phyloP scores from a whole-genome alignment of 2,797 vertebrate genomes.

The Strix occidentalis region DNA sequence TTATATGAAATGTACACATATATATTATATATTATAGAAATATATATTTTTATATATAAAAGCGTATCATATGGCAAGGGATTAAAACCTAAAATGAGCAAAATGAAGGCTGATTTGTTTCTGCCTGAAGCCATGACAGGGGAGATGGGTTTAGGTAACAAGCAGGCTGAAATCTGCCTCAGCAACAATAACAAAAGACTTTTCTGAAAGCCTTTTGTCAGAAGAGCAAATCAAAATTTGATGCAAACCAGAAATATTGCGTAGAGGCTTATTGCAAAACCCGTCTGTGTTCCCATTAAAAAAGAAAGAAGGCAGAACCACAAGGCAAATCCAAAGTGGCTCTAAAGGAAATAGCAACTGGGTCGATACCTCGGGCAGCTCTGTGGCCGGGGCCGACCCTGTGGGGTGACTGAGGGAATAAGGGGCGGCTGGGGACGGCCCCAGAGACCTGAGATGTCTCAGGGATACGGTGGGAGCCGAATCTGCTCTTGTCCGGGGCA shows the following conservation, averaged over 20 bases:
- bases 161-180: not conserved
- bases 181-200: not conserved
- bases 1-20: not conserved
- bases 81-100: not conserved
- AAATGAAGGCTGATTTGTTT: not conserved
- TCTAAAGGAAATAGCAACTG: not conserved
- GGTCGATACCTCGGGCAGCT: fast-evolving
- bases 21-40: not conserved
- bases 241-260: not conserved
- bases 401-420: not conserved
- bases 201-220: not conserved
- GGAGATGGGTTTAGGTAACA: not conserved
- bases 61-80: fast-evolving
- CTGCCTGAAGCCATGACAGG: not conserved
- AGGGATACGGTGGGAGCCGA: fast-evolving
- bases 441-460: not conserved
- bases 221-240: not conserved
- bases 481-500: fast-evolving
- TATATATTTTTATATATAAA: not conserved
- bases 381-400: fast-evolving
- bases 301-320: not conserved
- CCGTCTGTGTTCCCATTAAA: fast-evolving
- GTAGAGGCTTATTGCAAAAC: not conserved
- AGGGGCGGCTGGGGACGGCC: fast-evolving
- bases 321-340: not conserved